Evolutionary conservation across 2,888 invertebrate species (phyloP), one percentile per base, ranked within the genome.

Genomic region (Cataglyphis cursor): DNA sequence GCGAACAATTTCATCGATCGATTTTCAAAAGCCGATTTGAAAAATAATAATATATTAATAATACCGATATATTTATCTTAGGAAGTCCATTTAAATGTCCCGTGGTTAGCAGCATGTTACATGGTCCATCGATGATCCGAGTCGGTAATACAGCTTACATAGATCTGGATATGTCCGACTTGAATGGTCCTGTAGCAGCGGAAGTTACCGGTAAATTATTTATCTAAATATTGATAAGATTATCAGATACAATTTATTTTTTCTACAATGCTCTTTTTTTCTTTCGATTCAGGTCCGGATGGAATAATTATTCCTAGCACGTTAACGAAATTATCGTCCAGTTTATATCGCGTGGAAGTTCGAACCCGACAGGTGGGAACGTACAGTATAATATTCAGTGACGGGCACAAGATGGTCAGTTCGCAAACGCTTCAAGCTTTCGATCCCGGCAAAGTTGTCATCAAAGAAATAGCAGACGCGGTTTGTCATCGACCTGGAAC

Each of bases 31-130:
- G 9, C 1, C 6, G 18, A 76, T 0, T 10, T 35, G 48, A 24
- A 28, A 74, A 57, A 24, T 66, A 31, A 31, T 66, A 61, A 4
- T 28, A 65, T 28, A 41, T 15, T 54, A 0, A 12, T 15, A 38
- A 28, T 65, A 10, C 0, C n/a, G 15, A 41, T 65, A n/a, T 41
- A 1, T 35, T 64, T 21, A 51, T 21, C 12, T 31, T 89, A 95
- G 98, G 98, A 35, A 98, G 98, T 94, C 99, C 99, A 12, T 98
- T 98, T 95, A 97, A 98, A 89, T 98, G 98, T 92, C 94, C 95
- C 38, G 95, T 96, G 0, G 93, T 96, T 90, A 97, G 97, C 28
- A 93, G 92, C 24, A 91, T 92, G 75, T 84, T 94, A 35, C 94
- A 95, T 62, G 94, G 94, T 3, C 94, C 94, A 0, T 92, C 94